These are phyloP conservation scores for Bergia puertoricense DNA, from an alignment of 92 coral and sea anemone species.

Conservation along the genomic window DNA sequence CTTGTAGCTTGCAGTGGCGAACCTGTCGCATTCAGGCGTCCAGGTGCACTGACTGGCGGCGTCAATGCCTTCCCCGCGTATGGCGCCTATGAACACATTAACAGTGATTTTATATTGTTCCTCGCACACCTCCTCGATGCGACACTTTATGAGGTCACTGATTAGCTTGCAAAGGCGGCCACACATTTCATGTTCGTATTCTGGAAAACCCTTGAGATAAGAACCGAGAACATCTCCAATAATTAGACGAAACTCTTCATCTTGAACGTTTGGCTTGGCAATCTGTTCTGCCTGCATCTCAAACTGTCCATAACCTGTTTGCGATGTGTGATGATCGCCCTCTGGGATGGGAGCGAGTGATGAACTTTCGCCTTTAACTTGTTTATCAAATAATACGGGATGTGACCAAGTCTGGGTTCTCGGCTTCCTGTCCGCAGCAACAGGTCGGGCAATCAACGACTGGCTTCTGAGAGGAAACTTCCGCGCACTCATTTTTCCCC, in stretches of 20 bases:
- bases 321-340: background rate
- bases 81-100: constrained; percentile 72
- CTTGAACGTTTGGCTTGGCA: constrained; percentile 52
- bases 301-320: background rate
- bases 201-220: constrained; percentile 62
- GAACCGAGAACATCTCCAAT: constrained; percentile 67
- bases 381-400: constrained; percentile 3
- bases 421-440: background rate
- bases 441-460: constrained; percentile 2
- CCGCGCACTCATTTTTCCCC: constrained; percentile 9
- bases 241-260: constrained; percentile 53
- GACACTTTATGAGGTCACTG: constrained; percentile 69
- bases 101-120: constrained; percentile 62
- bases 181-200: constrained; percentile 63
- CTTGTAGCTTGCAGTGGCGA: constrained; percentile 74
- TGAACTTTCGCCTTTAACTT: constrained; percentile 2
- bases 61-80: constrained; percentile 65
- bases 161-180: constrained; percentile 63
- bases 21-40: constrained; percentile 73
- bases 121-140: constrained; percentile 63
- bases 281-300: constrained; percentile 1
- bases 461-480: constrained; percentile 17
- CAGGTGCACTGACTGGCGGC: constrained; percentile 78
- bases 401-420: constrained; percentile 26
- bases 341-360: constrained; percentile 35